Conservation (phyloP, 2,797 vertebrate genomes). For the Tolypeutes matacus region DNA sequence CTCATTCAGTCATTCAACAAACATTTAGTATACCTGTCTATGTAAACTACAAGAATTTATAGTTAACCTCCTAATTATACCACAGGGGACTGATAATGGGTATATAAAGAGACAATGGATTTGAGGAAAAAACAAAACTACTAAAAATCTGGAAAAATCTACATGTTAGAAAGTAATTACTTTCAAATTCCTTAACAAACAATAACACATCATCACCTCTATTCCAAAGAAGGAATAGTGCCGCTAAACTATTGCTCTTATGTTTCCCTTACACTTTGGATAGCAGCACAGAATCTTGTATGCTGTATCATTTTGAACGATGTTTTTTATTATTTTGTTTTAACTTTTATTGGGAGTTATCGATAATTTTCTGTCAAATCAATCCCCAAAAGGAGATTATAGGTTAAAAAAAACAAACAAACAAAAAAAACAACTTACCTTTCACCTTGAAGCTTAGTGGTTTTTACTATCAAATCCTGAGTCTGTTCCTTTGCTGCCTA, state of each 20-base stretch:
- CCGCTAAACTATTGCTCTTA: background rate
- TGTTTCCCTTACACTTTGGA: background rate
- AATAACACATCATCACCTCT: background rate
- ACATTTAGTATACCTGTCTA: background rate
- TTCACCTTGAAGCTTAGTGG: conserved; percentile 98
- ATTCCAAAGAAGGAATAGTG: conserved; percentile 4
- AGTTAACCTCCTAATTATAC: background rate
- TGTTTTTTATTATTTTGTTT: background rate
- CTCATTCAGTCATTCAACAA: background rate
- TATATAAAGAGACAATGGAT: conserved; percentile 6
- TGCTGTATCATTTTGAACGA: background rate
- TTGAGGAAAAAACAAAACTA: background rate
- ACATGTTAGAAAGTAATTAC: conserved; percentile 19
- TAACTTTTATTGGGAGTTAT: conserved; percentile 20
- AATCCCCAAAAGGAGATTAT: background rate
- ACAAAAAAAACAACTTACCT: conserved; percentile 88
- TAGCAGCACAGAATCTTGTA: background rate
- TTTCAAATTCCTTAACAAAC: conserved; percentile 6
- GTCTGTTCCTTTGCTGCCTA: conserved; percentile 98
- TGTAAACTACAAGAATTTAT: background rate
- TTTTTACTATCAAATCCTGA: conserved; percentile 98
- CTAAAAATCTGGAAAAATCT: conserved; percentile 47
- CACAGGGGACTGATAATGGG: background rate
- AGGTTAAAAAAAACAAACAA: conserved; percentile 56
- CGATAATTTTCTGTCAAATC: conserved; percentile 8